Conservation (phyloP, 2,113 vertebrate genomes). For the Ptyas mucosa region DNA sequence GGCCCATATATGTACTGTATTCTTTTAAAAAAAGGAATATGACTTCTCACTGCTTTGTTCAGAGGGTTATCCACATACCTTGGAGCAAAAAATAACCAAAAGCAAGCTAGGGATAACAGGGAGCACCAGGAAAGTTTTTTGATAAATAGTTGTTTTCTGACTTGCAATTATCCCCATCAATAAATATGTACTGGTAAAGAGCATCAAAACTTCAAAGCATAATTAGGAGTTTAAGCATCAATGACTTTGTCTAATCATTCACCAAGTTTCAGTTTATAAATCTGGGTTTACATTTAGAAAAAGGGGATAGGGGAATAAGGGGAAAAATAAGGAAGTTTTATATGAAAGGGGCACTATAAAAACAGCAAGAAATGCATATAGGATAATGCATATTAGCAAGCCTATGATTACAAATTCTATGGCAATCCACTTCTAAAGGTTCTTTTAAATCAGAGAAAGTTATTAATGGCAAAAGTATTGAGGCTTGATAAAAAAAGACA, state of each 20-base stretch:
- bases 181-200: not conserved
- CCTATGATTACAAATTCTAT: not conserved
- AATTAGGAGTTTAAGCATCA: not conserved
- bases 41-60: not conserved
- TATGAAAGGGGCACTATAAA: not conserved
- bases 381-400: not conserved
- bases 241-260: not conserved
- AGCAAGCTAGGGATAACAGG: not conserved
- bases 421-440: not conserved
- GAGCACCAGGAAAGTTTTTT: not conserved
- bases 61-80: not conserved
- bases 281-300: not conserved
- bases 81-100: not conserved
- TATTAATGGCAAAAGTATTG: not conserved
- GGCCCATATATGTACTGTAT: not conserved
- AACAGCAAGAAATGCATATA: not conserved
- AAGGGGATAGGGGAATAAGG: not conserved
- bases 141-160: not conserved
- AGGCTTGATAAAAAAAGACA: not conserved
- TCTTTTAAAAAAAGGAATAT: not conserved
- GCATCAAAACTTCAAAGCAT: not conserved
- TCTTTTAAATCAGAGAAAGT: not conserved
- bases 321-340: not conserved
- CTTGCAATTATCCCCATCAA: not conserved
- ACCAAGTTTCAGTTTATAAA: not conserved